Evolutionary conservation across 2,113 vertebrate genomes (phyloP).

Genomic region (Thoracochromis brauschi): DNA sequence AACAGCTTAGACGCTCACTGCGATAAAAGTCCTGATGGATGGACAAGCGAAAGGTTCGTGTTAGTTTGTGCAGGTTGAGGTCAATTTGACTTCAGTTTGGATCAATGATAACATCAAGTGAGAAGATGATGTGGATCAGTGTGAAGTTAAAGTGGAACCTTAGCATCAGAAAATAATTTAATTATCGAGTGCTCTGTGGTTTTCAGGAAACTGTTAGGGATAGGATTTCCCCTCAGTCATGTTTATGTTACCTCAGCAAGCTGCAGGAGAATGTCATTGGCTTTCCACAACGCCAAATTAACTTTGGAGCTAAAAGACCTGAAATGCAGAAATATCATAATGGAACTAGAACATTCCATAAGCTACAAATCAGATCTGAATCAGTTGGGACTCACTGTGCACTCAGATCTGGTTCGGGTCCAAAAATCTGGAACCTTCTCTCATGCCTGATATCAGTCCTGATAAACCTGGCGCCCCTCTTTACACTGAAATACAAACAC

Average conservation of each 20-base stretch:
- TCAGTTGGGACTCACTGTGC: constrained; percentile 21
- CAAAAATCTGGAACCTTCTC: constrained; percentile 33
- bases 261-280: constrained; percentile 19
- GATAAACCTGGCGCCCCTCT: neutral
- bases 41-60: neutral
- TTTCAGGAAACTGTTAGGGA: neutral
- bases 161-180: neutral
- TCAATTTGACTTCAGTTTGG: neutral
- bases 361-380: neutral
- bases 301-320: constrained; percentile 36
- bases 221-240: neutral
- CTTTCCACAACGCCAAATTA: constrained; percentile 14
- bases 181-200: neutral
- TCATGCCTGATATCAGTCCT: constrained; percentile 10
- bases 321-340: neutral
- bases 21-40: constrained; percentile 39
- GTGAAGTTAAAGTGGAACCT: neutral
- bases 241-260: constrained; percentile 33
- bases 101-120: neutral
- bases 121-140: neutral
- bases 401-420: neutral
- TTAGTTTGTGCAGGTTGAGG: neutral
- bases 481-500: neutral
- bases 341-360: neutral
- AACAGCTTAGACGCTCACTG: neutral